Evolutionary conservation across 2,113 vertebrate genomes (phyloP), one percentile per base, ranked within the genome.

Genomic region (Asarcornis scutulata): DNA sequence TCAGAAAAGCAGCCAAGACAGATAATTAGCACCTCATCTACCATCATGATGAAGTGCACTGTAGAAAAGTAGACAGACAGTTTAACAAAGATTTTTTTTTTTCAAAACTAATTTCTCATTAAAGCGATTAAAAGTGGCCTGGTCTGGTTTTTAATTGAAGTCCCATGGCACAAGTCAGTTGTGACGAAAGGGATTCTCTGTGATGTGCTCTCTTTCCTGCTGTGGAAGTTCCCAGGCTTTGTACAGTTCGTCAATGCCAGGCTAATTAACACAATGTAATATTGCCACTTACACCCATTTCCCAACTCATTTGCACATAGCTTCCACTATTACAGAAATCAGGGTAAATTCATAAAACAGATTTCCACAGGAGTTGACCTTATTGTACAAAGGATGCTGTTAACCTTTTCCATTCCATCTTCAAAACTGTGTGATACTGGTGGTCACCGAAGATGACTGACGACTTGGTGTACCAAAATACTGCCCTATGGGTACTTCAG

Each of bases 131-230:
- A 40, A 96, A 96, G 77, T 90, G 64, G 96, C 86, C 77, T 85
- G 74, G 86, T 94, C 83, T 86, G 83, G 23, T 64, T 96, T 97
- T 95, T 96, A 95, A 95, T 80, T 94, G 86, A 96, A 88, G 92
- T 95, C 86, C 81, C 91, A 46, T 63, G 67, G 88, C 90, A 96
- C 50, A 69, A 95, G 83, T 79, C 92, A 91, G 86, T 94, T 60
- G 64, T 96, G 92, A 97, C 77, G 77, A 82, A 96, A 96, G 86
- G 90, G 95, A 93, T 94, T 96, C 80, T 93, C 92, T 90, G 72
- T 86, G 87, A 94, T 83, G 85, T 83, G 66, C 86, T 93, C 72
- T 42, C 69, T 75, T 77, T 44, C 80, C 83, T 94, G 90, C 88
- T 91, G 86, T 94, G 88, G 93, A 96, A 90, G 83, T 95, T 96